phyloP scores from a whole-genome alignment of 1,140 invertebrate species.

The Potamilus streckersoni region DNA sequence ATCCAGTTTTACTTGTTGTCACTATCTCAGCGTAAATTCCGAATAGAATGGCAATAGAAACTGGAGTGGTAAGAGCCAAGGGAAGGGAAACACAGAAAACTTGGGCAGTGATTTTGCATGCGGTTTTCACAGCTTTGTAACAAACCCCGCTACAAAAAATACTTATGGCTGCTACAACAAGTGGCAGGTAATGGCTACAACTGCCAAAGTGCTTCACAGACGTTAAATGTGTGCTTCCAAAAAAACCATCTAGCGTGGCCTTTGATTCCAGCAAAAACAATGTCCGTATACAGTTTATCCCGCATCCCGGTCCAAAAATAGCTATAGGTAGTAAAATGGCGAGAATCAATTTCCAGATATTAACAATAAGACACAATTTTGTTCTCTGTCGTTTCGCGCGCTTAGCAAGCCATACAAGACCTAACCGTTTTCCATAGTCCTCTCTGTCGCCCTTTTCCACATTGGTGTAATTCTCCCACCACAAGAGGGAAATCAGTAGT shows the following conservation, averaged over 20 bases:
- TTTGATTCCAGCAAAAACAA: slow-evolving; percentile 26
- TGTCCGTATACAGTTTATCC: slow-evolving; percentile 15
- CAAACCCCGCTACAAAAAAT: slow-evolving; percentile 44
- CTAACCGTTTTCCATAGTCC: not conserved
- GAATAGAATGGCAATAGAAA: slow-evolving; percentile 42
- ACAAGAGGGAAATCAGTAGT: slow-evolving; percentile 48
- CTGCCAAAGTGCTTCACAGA: slow-evolving; percentile 3
- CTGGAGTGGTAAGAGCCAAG: slow-evolving; percentile 42
- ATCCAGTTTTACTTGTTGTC: slow-evolving; percentile 13
- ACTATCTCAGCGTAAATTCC: slow-evolving; percentile 26
- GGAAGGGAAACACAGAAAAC: slow-evolving; percentile 48
- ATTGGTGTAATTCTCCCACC: slow-evolving; percentile 55
- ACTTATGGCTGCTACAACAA: slow-evolving; percentile 40
- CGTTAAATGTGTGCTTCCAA: slow-evolving; percentile 8
- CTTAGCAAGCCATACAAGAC: slow-evolving; percentile 17
- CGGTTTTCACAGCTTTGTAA: slow-evolving; percentile 48
- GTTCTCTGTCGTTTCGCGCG: slow-evolving; percentile 33
- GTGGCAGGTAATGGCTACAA: slow-evolving; percentile 36
- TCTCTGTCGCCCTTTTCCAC: slow-evolving; percentile 38
- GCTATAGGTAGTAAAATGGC: slow-evolving; percentile 35
- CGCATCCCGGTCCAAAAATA: slow-evolving; percentile 27
- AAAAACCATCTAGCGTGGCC: slow-evolving; percentile 6
- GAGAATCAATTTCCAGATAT: slow-evolving; percentile 50
- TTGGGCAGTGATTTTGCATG: slow-evolving; percentile 55
- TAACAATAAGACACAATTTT: slow-evolving; percentile 45